phyloP scores from a whole-genome alignment of 2,888 invertebrate species.

The Spodoptera littoralis region DNA sequence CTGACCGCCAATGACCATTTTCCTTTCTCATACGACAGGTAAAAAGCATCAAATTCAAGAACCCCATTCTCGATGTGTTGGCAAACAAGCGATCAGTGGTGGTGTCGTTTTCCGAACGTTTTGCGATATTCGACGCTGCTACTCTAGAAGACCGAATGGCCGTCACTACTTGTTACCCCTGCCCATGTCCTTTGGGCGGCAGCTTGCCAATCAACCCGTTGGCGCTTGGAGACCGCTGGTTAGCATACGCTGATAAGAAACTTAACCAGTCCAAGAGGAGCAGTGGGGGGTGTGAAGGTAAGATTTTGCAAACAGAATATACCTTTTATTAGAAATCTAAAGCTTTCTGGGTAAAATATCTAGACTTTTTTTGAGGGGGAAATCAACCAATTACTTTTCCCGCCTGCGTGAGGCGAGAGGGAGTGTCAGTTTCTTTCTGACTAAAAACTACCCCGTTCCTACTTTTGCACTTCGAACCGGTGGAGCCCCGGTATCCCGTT shows the following conservation, averaged over 20 bases:
- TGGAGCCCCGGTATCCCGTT: no score
- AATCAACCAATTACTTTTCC: no score
- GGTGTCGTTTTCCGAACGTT: constrained; percentile 95
- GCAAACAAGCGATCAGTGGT: constrained; percentile 97
- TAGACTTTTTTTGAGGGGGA: no score
- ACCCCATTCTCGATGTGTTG: constrained; percentile 95
- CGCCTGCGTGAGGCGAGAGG: no score
- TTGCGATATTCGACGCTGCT: constrained; percentile 97
- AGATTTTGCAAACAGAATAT: background rate
- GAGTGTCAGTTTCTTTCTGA: no score
- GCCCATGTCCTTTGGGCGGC: constrained; percentile 92
- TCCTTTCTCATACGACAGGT: constrained; percentile 81
- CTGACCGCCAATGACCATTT: no score
- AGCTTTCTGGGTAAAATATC: no score
- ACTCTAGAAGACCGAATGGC: constrained; percentile 95
- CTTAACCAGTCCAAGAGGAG: constrained; percentile 93
- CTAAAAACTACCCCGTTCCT: no score
- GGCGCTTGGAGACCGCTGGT: constrained; percentile 95
- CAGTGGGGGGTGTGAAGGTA: constrained; percentile 94
- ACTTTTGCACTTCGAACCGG: no score
- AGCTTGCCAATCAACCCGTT: constrained; percentile 91
- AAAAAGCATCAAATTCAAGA: constrained; percentile 97
- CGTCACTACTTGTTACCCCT: constrained; percentile 96
- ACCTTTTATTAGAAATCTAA: no score
- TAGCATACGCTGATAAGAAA: constrained; percentile 96